Base-by-base conservation (phyloP, 1,140 invertebrate genomes). In the Ceratina australensis region DNA sequence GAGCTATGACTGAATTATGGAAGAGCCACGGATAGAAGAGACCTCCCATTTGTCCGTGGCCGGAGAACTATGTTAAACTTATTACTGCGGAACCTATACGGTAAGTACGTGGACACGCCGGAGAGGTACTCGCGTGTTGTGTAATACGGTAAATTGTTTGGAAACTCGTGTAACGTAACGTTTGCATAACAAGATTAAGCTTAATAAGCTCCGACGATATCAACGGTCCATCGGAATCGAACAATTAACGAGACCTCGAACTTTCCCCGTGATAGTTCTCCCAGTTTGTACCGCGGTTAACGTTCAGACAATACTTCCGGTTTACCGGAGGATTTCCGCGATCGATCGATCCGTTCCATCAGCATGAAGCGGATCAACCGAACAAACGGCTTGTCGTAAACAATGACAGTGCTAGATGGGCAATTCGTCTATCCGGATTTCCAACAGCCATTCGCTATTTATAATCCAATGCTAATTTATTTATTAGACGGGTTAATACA, bases 131-230 rank as follows among this genome's bases (percentile, higher is more conserved):
- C 59, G 54, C 57, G 65, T 72, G 73, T 66, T 56, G 77, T 63
- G 47, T 60, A 47, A 83, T 75, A 84, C 73, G 78, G 75, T 79
- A 75, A 84, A 84, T 84, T 85, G 83, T 85, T 85, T 72, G 75
- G 61, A 24, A 84, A 84, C 83, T 85, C 72, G 67, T 72, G 79
- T 79, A 84, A 54, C 79, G 79, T 50, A 79, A 81, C 74, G 79
- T 85, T 84, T 84, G 74, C 83, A 84, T 85, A 84, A 84, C 82
- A 72, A 79, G 54, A 54, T 81, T 81, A 85, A 85, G 79, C 83
- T 79, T 81, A 84, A 79, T 84, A 84, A 52, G 72, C 56, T 26
- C 16, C 22, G 64, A 33, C 18, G 47, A 61, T 83, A 83, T 80
- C 81, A 73, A 77, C 68, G 67, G 52, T 56, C 59, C 54, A 64